Evolutionary conservation across 2,888 invertebrate genomes (phyloP).

Genomic region (Apodemia duryi): DNA sequence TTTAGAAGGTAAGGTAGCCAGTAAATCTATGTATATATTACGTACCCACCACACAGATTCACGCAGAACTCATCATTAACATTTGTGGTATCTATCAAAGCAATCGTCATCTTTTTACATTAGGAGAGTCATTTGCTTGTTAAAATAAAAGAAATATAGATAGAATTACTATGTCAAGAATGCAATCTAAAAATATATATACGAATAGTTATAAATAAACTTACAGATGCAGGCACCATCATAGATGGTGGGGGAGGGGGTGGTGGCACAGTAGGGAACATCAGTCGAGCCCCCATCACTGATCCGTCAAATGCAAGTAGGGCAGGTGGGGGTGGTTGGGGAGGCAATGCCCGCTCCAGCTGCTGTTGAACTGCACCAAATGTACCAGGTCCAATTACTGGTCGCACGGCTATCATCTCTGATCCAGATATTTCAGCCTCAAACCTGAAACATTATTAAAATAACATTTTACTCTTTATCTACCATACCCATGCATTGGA

Average conservation of each 20-base stretch:
- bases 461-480: neutral
- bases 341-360: constrained; percentile 74
- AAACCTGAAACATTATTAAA: constrained; percentile 78
- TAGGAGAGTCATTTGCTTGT: too few relatives aligned
- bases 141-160: too few relatives aligned
- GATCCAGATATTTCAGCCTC: constrained; percentile 91
- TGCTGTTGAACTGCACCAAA: constrained; percentile 85
- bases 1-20: too few relatives aligned
- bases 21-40: too few relatives aligned
- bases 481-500: too few relatives aligned
- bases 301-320: constrained; percentile 44
- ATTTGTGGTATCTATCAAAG: too few relatives aligned
- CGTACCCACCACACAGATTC: too few relatives aligned
- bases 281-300: constrained; percentile 51
- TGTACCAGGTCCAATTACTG: constrained; percentile 86
- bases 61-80: too few relatives aligned
- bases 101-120: too few relatives aligned
- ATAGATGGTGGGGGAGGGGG: constrained; percentile 82
- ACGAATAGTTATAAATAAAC: constrained; percentile 19
- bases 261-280: constrained; percentile 82
- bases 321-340: constrained; percentile 58
- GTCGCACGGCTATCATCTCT: constrained; percentile 71
- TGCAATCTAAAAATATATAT: neutral
- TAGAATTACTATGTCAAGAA: too few relatives aligned
- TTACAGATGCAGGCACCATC: constrained; percentile 85